Percentiles rank a stretch among this genome's conserved stretches.
Conservation (phyloP, 2,113 vertebrate genomes). For the Microcebus ravelobensis region DNA sequence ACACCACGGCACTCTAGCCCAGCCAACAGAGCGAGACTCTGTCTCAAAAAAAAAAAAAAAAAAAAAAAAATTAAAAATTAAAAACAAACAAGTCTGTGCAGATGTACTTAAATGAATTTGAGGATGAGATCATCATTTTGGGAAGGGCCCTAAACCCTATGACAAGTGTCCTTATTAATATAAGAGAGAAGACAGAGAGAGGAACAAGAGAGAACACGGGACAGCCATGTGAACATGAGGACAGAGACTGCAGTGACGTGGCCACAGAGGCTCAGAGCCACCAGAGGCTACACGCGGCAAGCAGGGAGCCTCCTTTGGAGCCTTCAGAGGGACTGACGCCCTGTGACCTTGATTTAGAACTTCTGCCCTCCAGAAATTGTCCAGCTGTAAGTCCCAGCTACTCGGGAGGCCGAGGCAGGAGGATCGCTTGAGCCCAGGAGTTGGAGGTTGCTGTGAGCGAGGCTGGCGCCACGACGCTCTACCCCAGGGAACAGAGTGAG, state of each 20-base stretch:
- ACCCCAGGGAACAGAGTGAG: too few relatives aligned
- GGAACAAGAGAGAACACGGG: background rate
- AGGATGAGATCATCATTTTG: background rate
- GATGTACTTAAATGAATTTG: background rate
- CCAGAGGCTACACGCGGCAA: background rate
- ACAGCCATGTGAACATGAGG: background rate
- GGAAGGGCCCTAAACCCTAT: background rate
- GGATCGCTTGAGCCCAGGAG: background rate
- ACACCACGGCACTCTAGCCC: too few relatives aligned
- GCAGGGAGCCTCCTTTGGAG: background rate
- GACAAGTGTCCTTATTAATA: background rate
- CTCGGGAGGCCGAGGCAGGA: background rate
- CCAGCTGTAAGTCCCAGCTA: background rate
- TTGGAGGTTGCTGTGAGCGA: background rate
- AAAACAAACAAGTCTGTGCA: background rate
- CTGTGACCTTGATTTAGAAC: background rate
- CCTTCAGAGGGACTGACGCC: fast-evolving
- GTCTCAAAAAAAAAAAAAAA: too few relatives aligned
- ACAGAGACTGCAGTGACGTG: background rate
- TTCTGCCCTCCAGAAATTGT: background rate
- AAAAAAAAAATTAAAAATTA: background rate
- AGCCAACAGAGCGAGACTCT: too few relatives aligned
- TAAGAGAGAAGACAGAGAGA: background rate
- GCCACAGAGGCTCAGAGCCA: background rate
- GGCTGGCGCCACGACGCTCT: too few relatives aligned